phyloP scores from a whole-genome alignment of 2,797 vertebrate genomes.

The Periophthalmus magnuspinnatus region DNA sequence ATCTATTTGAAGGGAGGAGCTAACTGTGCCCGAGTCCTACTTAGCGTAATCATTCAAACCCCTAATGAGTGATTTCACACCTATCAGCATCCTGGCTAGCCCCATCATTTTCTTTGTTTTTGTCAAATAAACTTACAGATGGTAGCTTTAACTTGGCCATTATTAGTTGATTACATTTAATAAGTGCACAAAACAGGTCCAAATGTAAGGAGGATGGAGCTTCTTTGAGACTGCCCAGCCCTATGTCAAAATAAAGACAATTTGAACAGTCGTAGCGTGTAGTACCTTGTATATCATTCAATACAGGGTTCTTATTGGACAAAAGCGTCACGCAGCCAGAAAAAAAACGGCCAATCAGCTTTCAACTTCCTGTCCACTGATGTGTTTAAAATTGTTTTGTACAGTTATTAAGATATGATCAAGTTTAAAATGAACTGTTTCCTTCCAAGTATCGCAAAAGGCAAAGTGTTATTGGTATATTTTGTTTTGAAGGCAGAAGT shows the following conservation, averaged over 20 bases:
- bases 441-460: conserved; percentile 8
- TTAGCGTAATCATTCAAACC: too few relatives aligned
- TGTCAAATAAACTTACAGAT: too few relatives aligned
- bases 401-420: neutral
- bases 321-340: conserved; percentile 47
- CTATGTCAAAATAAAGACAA: neutral
- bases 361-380: conserved; percentile 8
- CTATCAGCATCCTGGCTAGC: too few relatives aligned
- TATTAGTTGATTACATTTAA: neutral
- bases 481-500: conserved; percentile 48
- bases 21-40: too few relatives aligned
- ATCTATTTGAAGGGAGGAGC: too few relatives aligned
- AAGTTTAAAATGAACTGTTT: neutral
- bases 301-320: neutral
- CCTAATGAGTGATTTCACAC: too few relatives aligned
- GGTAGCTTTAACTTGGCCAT: too few relatives aligned
- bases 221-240: neutral
- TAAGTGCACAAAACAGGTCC: neutral
- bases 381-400: neutral
- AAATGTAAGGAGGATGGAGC: neutral
- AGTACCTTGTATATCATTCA: neutral
- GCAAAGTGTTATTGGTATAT: conserved; percentile 6
- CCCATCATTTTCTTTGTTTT: too few relatives aligned
- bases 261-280: neutral
- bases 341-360: conserved; percentile 41